A percentile compares a stretch with the other conserved stretches of the same genome.
Conservation (phyloP, 2,888 invertebrate species). For the Oxyteleia sp. region DNA sequence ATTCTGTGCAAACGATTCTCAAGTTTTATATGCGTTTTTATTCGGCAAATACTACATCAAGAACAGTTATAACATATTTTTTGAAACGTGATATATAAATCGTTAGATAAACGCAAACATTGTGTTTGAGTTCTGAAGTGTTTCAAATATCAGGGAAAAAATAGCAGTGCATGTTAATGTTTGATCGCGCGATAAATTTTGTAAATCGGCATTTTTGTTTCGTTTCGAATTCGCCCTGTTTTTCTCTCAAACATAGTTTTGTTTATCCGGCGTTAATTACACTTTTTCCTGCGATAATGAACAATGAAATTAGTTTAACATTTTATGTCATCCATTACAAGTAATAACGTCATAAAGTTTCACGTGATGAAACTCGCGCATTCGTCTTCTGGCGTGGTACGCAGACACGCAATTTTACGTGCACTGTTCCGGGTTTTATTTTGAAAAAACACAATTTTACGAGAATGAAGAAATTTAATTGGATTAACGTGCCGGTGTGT, state of each 20-base stretch:
- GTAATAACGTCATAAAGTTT: constrained; percentile 20
- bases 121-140: constrained; percentile 2
- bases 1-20: neutral
- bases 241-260: too few relatives aligned
- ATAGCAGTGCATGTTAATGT: neutral
- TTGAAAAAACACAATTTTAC: too few relatives aligned
- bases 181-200: neutral
- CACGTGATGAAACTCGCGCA: constrained; percentile 15
- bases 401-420: too few relatives aligned
- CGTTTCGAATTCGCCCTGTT: too few relatives aligned
- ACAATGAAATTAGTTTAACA: constrained; percentile 22
- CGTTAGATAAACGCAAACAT: constrained; percentile 12
- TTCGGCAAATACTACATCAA: neutral
- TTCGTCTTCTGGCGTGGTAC: constrained; percentile 4
- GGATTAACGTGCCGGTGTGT: too few relatives aligned
- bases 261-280: neutral
- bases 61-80: neutral
- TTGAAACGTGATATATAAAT: constrained; percentile 10
- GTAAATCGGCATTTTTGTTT: constrained; percentile 9
- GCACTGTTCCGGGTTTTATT: too few relatives aligned
- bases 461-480: too few relatives aligned
- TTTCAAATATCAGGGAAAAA: constrained; percentile 4
- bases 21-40: neutral
- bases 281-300: constrained; percentile 11
- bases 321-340: constrained; percentile 16